Evolutionary conservation across 2,888 invertebrate genomes (phyloP), one percentile per base, ranked within the genome.

Genomic region (Erebia aethiops): DNA sequence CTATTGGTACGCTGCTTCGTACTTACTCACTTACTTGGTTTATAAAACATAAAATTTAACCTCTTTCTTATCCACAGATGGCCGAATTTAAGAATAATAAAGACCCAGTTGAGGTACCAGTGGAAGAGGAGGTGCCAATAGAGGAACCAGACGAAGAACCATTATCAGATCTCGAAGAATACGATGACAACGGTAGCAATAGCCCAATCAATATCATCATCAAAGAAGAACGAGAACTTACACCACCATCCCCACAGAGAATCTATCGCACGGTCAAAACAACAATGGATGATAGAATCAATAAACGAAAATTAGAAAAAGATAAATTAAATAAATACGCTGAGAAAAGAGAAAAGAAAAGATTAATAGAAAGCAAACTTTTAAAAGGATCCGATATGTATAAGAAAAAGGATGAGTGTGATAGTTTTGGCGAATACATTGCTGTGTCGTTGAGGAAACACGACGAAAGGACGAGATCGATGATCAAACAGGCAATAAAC

Each of bases 401-500:
- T 0, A 86, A 82, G 63, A 88, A 84, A 74, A 91, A 91, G 74
- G 93, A 93, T 54, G 93, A 92, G 68, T 93, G 92, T 73, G 92
- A 91, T 60, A 88, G 85, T 41, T 93, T 91, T 64, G 93, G 93
- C 0, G 92, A 92, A 66, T 93, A 92, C 74, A 92, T 93, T 54
- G 91, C 93, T 0, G 81, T 87, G 41, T 90, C 92, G 0, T 77
- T 93, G 51, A 84, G 92, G 52, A 93, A 93, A 76, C 92, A 92
- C 65, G 91, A 91, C 73, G 89, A 90, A 18, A 82, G 90, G 21
- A 90, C 92, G 0, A 87, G 87, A 52, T 86, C 89, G 1, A 90
- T 92, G 89, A 92, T 92, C 57, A 92, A 93, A 68, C 92, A 92
- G 72, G 92, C 92, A 0, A 92, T 93, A 2, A 92, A 92, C 66